A percentile compares a stretch with the other conserved stretches of the same genome.
Evolutionary conservation across 2,888 invertebrate species (phyloP).

Genomic region (Clistopyga incitator): DNA sequence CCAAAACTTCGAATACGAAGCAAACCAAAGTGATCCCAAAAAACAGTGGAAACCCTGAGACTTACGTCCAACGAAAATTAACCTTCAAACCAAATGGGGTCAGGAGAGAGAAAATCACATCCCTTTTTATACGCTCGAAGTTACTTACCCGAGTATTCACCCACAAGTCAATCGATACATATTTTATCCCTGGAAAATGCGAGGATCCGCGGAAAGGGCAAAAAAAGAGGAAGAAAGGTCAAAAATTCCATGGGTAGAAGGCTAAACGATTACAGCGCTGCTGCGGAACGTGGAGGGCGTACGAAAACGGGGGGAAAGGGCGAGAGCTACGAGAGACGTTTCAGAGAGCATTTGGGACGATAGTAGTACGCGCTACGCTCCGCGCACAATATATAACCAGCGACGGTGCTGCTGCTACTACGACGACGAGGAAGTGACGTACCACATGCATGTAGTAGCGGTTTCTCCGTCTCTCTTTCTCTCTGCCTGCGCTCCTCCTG

Average conservation of each 20-base stretch:
- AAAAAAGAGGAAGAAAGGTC: too few species aligned
- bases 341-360: constrained; percentile 57
- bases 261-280: constrained; percentile 20
- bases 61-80: too few species aligned
- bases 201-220: background rate
- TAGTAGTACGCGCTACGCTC: constrained; percentile 52
- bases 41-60: too few species aligned
- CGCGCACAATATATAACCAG: constrained; percentile 34
- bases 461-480: constrained; percentile 8
- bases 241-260: background rate
- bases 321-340: constrained; percentile 12
- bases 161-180: constrained; percentile 8
- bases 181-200: constrained; percentile 23
- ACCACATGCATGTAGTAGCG: constrained; percentile 23
- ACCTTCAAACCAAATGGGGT: too few species aligned
- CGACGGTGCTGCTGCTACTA: constrained; percentile 35
- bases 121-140: too few species aligned
- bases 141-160: background rate
- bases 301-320: constrained; percentile 2
- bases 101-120: too few species aligned
- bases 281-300: constrained; percentile 22
- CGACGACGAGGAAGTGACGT: constrained; percentile 45
- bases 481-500: constrained; percentile 2
- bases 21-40: too few species aligned
- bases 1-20: too few species aligned